Conservation (phyloP, 1,140 invertebrate species). For the Choristoneura fumiferana region DNA sequence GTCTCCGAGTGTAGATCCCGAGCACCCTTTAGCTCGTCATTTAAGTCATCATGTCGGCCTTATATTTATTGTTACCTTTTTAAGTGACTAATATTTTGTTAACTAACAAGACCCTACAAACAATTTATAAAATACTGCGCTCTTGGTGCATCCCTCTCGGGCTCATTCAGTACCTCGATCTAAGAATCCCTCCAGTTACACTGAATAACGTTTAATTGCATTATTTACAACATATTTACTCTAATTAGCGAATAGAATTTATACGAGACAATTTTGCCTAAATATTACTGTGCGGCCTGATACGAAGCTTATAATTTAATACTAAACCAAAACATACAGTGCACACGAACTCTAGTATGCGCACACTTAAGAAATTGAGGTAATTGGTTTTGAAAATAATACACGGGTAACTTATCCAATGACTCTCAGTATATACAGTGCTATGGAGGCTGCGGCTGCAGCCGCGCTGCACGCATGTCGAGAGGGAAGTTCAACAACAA, state of each 20-base stretch:
- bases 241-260: slow-evolving; percentile 27
- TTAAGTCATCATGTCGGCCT: slow-evolving; percentile 39
- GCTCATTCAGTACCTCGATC: slow-evolving; percentile 27
- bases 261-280: slow-evolving; percentile 37
- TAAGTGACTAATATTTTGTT: slow-evolving; percentile 53
- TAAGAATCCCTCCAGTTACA: slow-evolving; percentile 22
- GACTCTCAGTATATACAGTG: slow-evolving; percentile 68
- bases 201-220: slow-evolving; percentile 25
- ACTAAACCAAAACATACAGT: slow-evolving; percentile 57
- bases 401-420: slow-evolving; percentile 71
- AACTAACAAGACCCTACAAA: slow-evolving; percentile 42
- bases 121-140: slow-evolving; percentile 42
- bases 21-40: background rate
- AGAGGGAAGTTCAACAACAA: background rate
- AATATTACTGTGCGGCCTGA: slow-evolving; percentile 48
- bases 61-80: slow-evolving; percentile 37
- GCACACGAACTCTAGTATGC: slow-evolving; percentile 48
- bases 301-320: slow-evolving; percentile 61
- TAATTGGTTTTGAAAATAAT: slow-evolving; percentile 73
- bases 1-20: too few species aligned
- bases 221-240: slow-evolving; percentile 59
- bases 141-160: slow-evolving; percentile 36
- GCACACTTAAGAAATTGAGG: slow-evolving; percentile 74
- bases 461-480: too few species aligned
- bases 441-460: too few species aligned